These are phyloP conservation scores for Adelognathus sp. DNA, from an alignment of 2,888 invertebrate genomes.

Conservation along the genomic window DNA sequence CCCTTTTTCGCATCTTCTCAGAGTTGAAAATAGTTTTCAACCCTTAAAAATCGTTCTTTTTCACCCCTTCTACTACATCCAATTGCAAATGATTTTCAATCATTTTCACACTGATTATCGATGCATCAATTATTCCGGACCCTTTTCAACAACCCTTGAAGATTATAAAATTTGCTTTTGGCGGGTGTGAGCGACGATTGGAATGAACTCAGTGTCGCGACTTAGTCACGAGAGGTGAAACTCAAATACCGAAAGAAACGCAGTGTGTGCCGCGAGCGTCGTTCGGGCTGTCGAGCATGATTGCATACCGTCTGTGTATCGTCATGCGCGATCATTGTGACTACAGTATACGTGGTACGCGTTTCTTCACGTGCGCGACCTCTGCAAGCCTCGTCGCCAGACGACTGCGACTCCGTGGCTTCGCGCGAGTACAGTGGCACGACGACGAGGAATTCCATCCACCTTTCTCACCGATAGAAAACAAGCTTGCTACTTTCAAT, in stretches of 20 bases:
- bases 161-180: neutral
- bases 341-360: neutral
- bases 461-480: neutral
- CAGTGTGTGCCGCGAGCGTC: neutral
- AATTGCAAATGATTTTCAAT: too few species aligned
- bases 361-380: neutral
- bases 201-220: neutral
- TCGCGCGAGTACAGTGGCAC: neutral
- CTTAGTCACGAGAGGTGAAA: neutral
- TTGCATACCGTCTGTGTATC: neutral
- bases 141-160: neutral
- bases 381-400: neutral
- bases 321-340: neutral
- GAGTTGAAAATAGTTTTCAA: neutral
- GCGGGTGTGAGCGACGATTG: neutral
- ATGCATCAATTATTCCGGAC: too few species aligned
- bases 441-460: conserved; percentile 1
- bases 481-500: neutral
- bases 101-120: too few species aligned
- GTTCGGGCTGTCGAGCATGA: neutral
- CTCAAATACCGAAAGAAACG: neutral
- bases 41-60: neutral
- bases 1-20: neutral
- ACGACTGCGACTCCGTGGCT: neutral
- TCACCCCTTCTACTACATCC: too few species aligned